phyloP scores from a whole-genome alignment of 1,140 invertebrate genomes.

The Chionoecetes opilio region DNA sequence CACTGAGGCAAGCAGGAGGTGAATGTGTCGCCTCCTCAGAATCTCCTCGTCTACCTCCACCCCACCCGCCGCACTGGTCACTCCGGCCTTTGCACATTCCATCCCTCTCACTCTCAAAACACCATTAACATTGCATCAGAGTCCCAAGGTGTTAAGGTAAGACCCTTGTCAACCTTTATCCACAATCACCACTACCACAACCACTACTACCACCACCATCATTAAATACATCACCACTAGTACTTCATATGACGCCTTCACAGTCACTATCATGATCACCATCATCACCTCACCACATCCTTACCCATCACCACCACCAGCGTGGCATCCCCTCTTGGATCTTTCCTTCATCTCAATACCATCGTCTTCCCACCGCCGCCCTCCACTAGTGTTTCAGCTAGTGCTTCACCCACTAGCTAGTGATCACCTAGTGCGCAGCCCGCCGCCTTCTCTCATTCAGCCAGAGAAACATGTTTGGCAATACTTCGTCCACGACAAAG shows the following conservation, averaged over 20 bases:
- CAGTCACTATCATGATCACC: not conserved
- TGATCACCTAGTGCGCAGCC: constrained; percentile 37
- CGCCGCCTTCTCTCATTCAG: not conserved
- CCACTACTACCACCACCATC: not conserved
- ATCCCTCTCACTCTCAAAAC: not conserved
- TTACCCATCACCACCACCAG: not conserved
- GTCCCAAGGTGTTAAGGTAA: too few species aligned
- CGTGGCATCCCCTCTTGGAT: not conserved
- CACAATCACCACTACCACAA: not conserved
- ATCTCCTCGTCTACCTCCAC: too few species aligned
- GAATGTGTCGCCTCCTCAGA: not conserved
- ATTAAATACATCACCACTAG: not conserved
- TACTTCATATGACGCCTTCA: not conserved
- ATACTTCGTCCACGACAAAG: not conserved
- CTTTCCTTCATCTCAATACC: not conserved
- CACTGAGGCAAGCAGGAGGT: too few species aligned
- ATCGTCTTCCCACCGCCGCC: not conserved
- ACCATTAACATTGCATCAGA: not conserved
- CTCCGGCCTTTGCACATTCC: not conserved
- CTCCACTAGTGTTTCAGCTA: constrained; percentile 33
- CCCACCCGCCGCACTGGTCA: not conserved
- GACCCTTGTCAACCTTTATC: too few species aligned
- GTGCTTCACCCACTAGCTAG: constrained; percentile 8
- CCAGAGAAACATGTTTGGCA: not conserved
- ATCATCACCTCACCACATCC: not conserved